These are phyloP conservation scores for Scelioninae gen. 2 DNA, from an alignment of 2,888 invertebrate species.

Conservation along the genomic window DNA sequence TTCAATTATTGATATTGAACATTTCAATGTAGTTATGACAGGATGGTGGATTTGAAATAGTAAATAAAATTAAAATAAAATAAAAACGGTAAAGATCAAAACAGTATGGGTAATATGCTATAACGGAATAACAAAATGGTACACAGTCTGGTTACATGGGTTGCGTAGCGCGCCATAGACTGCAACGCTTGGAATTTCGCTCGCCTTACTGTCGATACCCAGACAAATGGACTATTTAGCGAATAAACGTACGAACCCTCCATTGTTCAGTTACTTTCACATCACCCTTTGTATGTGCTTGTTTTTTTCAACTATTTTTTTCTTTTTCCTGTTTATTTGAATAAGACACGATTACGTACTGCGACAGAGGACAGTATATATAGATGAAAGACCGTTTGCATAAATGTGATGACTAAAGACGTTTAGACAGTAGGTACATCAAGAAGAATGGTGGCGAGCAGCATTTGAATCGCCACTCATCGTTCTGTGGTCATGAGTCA, in stretches of 20 bases:
- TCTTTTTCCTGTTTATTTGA: conserved; percentile 5
- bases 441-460: conserved; percentile 78
- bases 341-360: conserved; percentile 25
- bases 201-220: conserved; percentile 26
- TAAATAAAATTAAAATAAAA: not conserved
- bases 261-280: conserved; percentile 14
- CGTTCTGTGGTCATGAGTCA: conserved; percentile 78
- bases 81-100: too few species aligned
- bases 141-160: not conserved
- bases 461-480: conserved; percentile 78
- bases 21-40: conserved; percentile 7
- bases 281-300: conserved; percentile 29
- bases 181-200: conserved; percentile 12
- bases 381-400: conserved; percentile 19
- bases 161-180: conserved; percentile 2
- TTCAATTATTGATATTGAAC: conserved; percentile 21
- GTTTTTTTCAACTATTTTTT: conserved; percentile 15
- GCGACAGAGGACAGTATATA: conserved; percentile 12
- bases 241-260: conserved; percentile 23
- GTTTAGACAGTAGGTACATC: conserved; percentile 79
- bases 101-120: too few species aligned
- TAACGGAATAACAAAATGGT: not conserved
- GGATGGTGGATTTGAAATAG: conserved; percentile 4
- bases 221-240: conserved; percentile 42
- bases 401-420: conserved; percentile 73